Evolutionary conservation across 2,888 invertebrate species (phyloP).

Genomic region (Eurytoma adleriae): DNA sequence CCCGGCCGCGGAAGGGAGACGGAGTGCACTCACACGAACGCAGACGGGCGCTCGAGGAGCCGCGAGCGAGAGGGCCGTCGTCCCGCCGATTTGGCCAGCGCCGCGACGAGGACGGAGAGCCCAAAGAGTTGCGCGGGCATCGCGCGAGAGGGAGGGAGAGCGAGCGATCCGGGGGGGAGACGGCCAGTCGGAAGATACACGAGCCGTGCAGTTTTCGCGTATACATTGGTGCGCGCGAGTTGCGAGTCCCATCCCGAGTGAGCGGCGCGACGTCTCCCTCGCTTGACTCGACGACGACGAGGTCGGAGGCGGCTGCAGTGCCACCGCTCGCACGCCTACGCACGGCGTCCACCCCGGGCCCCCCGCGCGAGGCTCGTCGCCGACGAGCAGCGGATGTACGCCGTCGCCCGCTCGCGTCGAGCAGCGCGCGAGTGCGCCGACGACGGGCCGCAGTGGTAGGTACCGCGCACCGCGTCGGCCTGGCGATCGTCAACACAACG

Average conservation of each 20-base stretch:
- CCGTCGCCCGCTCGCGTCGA: background rate
- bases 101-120: constrained; percentile 1
- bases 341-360: too few species aligned
- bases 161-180: background rate
- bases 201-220: too few species aligned
- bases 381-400: too few species aligned
- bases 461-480: too few species aligned
- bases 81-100: background rate
- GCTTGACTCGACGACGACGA: too few species aligned
- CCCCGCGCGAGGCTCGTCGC: too few species aligned
- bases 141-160: background rate
- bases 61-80: constrained; percentile 25
- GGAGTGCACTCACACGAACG: background rate
- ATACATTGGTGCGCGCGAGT: too few species aligned
- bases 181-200: background rate
- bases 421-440: background rate
- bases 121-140: background rate
- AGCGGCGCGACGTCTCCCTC: too few species aligned
- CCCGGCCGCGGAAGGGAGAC: constrained; percentile 23
- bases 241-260: too few species aligned
- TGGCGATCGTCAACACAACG: background rate
- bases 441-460: too few species aligned
- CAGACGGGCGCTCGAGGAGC: background rate
- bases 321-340: too few species aligned
- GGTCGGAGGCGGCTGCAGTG: too few species aligned